A percentile compares a stretch with the other conserved stretches of the same genome.
Evolutionary conservation across 2,888 invertebrate genomes (phyloP).

Genomic region (Neoascia interrupta): DNA sequence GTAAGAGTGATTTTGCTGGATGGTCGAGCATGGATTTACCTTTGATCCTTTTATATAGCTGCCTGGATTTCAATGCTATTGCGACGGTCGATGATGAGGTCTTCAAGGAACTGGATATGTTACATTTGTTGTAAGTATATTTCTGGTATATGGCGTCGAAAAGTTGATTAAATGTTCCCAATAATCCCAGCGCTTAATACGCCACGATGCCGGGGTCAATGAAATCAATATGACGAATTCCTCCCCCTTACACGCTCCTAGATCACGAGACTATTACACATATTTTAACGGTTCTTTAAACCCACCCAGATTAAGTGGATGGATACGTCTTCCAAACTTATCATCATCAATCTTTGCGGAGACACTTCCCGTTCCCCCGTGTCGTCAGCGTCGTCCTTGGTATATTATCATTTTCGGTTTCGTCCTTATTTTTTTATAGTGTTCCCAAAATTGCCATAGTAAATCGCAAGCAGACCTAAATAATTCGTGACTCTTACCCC

Average conservation of each 20-base stretch:
- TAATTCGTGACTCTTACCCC: conserved; percentile 33
- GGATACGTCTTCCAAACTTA: conserved; percentile 48
- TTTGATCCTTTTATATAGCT: conserved; percentile 75
- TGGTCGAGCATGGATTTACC: too few relatives aligned
- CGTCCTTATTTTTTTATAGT: not conserved
- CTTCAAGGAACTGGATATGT: conserved; percentile 79
- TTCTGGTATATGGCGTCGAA: too few relatives aligned
- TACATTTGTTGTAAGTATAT: conserved; percentile 80
- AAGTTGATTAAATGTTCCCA: not conserved
- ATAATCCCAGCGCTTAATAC: not conserved
- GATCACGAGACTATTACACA: conserved; percentile 36
- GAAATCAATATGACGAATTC: not conserved
- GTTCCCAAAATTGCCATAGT: conserved; percentile 43
- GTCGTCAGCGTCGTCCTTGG: not conserved
- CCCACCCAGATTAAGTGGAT: conserved; percentile 41
- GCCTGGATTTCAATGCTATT: conserved; percentile 80
- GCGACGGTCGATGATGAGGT: conserved; percentile 79
- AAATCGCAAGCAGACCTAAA: conserved; percentile 42
- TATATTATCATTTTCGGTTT: conserved; percentile 21
- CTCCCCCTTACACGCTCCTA: not conserved
- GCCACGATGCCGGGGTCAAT: conserved; percentile 15
- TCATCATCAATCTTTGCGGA: conserved; percentile 58
- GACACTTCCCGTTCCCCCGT: conserved; percentile 3
- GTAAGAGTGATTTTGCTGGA: too few relatives aligned
- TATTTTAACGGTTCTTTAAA: conserved; percentile 55